These are phyloP conservation scores for Periophthalmodon schlosseri DNA, from an alignment of 2,113 vertebrate species.

Conservation along the genomic window DNA sequence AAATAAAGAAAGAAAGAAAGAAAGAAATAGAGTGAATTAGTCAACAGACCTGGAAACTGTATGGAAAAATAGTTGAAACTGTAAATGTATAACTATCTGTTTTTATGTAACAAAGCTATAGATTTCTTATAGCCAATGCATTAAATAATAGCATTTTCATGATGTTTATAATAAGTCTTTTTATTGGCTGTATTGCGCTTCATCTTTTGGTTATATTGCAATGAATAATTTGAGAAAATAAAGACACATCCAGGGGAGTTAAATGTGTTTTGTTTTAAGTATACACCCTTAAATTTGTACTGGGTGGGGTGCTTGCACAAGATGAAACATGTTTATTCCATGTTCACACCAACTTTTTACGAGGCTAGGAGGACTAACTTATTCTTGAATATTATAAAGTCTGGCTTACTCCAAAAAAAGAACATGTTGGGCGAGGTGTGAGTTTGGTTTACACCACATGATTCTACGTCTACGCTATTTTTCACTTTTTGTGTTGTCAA, in stretches of 20 bases:
- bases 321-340: background rate
- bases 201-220: background rate
- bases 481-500: no score
- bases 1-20: background rate
- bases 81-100: background rate
- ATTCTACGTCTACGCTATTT: no score
- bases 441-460: background rate
- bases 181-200: background rate
- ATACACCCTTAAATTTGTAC: background rate
- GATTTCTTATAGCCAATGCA: background rate
- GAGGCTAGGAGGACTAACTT: background rate
- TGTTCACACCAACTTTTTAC: background rate
- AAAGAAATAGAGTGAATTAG: background rate
- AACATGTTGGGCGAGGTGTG: background rate
- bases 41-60: background rate
- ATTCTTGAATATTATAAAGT: background rate
- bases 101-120: background rate
- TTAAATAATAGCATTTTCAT: background rate
- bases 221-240: background rate
- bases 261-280: background rate
- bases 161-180: background rate
- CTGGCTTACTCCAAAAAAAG: background rate
- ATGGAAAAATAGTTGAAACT: background rate
- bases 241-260: background rate
- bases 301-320: background rate